Evolutionary conservation across 2,113 vertebrate genomes (phyloP), one percentile per base, ranked within the genome.

Genomic region (Potamarius usumacintae): DNA sequence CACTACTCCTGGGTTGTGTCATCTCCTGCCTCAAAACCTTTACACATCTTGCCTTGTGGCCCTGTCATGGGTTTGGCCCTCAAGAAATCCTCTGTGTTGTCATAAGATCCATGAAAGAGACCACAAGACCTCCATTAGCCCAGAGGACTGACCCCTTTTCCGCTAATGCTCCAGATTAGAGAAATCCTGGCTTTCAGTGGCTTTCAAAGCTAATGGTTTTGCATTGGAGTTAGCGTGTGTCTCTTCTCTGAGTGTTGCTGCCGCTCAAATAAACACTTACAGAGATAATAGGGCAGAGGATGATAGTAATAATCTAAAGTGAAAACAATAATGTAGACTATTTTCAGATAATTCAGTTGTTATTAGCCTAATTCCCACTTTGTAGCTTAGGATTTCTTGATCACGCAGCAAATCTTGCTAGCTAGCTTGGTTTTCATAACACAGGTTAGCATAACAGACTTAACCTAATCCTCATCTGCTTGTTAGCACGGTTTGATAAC

Each of bases 81-180:
- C 72, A 60, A 62, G 42, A 52, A 42, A 85, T 83, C 63, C 83
- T 86, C 85, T 88, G 50, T 86, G 89, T 79, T 83, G 88, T 94
- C 94, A 94, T 87, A 89, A 92, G 92, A 93, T 89, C 80, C 83
- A 27, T 77, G 88, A 88, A n/a, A 71, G 71, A 92, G 92, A 93
- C 87, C 94, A 94, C 93, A 93, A 94, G 94, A 93, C 92, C 89
- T 90, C 86, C 85, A 91, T 94, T 94, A 93, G 91, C 88, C 74
- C 57, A 89, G 90, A 90, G 91, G 83, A 88, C 58, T 34, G 42
- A 65, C 76, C 85, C 81, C 71, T 92, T 86, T 87, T 78, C 90
- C 83, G 34, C 15, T 62, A 88, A 86, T 27, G 77, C 84, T 82
- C 57, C 87, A 86, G 84, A 90, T 90, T 84, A 65, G 15, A 65